phyloP scores from a whole-genome alignment of 1,140 invertebrate genomes.

The Cotesia chilonis region DNA sequence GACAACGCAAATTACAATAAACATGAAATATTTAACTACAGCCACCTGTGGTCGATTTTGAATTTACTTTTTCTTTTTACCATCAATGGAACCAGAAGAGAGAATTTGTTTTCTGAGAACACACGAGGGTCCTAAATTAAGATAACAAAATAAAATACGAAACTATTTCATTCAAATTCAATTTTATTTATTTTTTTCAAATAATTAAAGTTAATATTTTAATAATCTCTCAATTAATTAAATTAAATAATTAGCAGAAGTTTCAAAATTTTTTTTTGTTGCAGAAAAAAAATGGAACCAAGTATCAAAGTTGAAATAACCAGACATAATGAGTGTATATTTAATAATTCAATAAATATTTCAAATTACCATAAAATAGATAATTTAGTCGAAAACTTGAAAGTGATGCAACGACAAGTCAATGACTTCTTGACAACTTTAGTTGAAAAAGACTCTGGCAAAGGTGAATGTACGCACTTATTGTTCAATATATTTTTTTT shows the following conservation, averaged over 20 bases:
- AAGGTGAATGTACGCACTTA: constrained; percentile 18
- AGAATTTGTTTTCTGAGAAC: not conserved
- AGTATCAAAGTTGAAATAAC: constrained; percentile 43
- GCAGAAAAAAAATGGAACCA: constrained; percentile 26
- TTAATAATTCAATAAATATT: constrained; percentile 34
- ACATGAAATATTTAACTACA: constrained; percentile 5
- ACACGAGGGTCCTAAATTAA: too few species aligned
- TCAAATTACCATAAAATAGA: constrained; percentile 37
- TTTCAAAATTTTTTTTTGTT: not conserved
- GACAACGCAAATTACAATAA: too few species aligned
- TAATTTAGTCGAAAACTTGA: constrained; percentile 45
- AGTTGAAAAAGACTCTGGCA: constrained; percentile 9
- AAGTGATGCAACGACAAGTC: constrained; percentile 45
- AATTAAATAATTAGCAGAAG: not conserved
- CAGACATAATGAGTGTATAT: constrained; percentile 43
- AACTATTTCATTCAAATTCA: too few species aligned
- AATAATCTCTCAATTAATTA: too few species aligned
- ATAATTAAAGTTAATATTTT: too few species aligned
- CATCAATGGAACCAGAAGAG: constrained; percentile 1
- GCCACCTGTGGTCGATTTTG: constrained; percentile 12
- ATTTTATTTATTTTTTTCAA: too few species aligned
- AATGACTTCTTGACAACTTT: constrained; percentile 49
- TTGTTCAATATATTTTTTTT: not conserved
- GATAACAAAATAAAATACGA: too few species aligned
- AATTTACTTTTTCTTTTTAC: not conserved